These are phyloP conservation scores for Sarcophaga variegata DNA, from an alignment of 2,888 invertebrate genomes.

Conservation along the genomic window DNA sequence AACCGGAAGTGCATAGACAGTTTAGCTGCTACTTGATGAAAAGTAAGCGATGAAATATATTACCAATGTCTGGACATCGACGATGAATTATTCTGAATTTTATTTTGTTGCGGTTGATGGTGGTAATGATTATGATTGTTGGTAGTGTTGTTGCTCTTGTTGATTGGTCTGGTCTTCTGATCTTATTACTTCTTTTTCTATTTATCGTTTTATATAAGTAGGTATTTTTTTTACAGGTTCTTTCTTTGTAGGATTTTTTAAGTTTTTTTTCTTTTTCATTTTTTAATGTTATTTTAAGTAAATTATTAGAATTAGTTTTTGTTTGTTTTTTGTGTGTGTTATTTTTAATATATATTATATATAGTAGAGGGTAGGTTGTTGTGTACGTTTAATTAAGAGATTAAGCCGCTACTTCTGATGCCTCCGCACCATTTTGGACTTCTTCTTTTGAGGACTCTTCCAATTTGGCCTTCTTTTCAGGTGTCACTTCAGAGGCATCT, in stretches of 20 bases:
- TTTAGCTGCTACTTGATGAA: too few species aligned
- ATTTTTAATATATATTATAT: slow-evolving; percentile 68
- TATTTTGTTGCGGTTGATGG: slow-evolving; percentile 22
- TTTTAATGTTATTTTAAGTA: slow-evolving; percentile 67
- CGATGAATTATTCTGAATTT: slow-evolving; percentile 1
- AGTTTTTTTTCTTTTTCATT: slow-evolving; percentile 46
- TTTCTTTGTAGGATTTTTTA: slow-evolving; percentile 62
- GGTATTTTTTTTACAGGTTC: slow-evolving; percentile 66
- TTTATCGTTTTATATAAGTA: slow-evolving; percentile 52
- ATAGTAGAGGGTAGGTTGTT: slow-evolving; percentile 69
- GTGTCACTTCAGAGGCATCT: slow-evolving; percentile 79
- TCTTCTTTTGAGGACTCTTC: slow-evolving; percentile 81
- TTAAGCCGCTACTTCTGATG: slow-evolving; percentile 82
- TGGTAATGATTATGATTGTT: slow-evolving; percentile 32
- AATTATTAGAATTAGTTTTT: slow-evolving; percentile 69
- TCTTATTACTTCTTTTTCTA: not conserved
- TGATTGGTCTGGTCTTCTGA: not conserved
- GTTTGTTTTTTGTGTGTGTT: slow-evolving; percentile 64
- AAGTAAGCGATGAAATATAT: not conserved
- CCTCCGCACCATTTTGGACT: slow-evolving; percentile 81
- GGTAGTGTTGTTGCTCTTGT: slow-evolving; percentile 24
- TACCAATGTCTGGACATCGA: slow-evolving; percentile 5
- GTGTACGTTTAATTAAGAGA: slow-evolving; percentile 69
- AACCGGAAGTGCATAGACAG: too few species aligned
- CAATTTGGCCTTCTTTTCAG: slow-evolving; percentile 82